Evolutionary conservation across 2,113 vertebrate species (phyloP).

Genomic region (Cyprinodon variegatus): DNA sequence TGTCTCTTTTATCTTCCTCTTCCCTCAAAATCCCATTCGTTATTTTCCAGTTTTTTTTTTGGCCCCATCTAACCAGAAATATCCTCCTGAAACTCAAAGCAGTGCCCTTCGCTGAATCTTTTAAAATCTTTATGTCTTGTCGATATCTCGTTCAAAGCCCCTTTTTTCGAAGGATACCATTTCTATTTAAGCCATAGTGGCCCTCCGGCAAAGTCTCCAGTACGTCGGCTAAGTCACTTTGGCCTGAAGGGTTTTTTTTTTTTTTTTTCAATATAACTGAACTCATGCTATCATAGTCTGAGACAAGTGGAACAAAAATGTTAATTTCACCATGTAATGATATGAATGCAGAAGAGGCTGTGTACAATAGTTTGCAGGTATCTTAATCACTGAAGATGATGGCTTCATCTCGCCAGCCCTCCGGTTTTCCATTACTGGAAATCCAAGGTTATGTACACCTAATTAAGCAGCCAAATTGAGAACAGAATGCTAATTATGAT

Average conservation of each 20-base stretch:
- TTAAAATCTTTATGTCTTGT: slow-evolving; percentile 53
- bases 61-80: slow-evolving; percentile 9
- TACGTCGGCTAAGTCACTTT: slow-evolving; percentile 49
- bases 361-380: slow-evolving; percentile 77
- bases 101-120: slow-evolving; percentile 5
- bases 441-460: slow-evolving; percentile 89
- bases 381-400: slow-evolving; percentile 83
- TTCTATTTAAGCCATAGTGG: slow-evolving; percentile 58
- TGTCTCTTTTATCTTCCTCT: slow-evolving; percentile 31
- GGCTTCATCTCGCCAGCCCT: slow-evolving; percentile 83
- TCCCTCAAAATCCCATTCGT: slow-evolving; percentile 14
- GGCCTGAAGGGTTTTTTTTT: slow-evolving; percentile 61
- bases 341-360: slow-evolving; percentile 75
- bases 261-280: slow-evolving; percentile 43
- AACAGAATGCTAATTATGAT: slow-evolving; percentile 86
- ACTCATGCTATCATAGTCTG: slow-evolving; percentile 56
- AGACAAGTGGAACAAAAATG: slow-evolving; percentile 79
- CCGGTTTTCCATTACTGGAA: slow-evolving; percentile 85
- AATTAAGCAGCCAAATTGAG: slow-evolving; percentile 86
- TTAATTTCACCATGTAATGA: slow-evolving; percentile 81
- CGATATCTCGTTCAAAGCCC: slow-evolving; percentile 47
- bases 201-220: slow-evolving; percentile 50
- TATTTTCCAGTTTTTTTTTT: slow-evolving; percentile 29
- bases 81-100: slow-evolving; percentile 7
- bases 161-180: slow-evolving; percentile 64